Evolutionary conservation across 2,797 vertebrate genomes (phyloP), one percentile per base, ranked within the genome.

Genomic region (Rhodeus uyekii): DNA sequence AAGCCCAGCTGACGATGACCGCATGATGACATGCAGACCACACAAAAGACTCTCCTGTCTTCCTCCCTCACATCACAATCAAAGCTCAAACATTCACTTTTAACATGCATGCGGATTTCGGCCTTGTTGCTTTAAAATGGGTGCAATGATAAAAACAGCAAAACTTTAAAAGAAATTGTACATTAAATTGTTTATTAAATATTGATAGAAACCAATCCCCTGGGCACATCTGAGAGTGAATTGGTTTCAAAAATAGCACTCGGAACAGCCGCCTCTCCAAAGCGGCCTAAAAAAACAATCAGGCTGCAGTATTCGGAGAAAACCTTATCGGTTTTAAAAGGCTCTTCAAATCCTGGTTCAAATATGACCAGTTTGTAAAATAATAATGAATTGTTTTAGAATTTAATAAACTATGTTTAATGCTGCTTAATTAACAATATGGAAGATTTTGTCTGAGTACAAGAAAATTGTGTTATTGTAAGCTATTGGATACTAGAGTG

Each of bases 1-100:
- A 83, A 83, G 78, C 64, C 63, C 86, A 87, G 86, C 86, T 85
- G 84, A 87, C 82, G 19, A 85, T 87, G 86, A 87, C 75, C 61
- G n/a, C 84, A 87, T 83, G 78, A 83, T 84, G 86, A 85, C 77
- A 87, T 53, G 77, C 42, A 80, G 34, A 46, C 61, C 9, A 77
- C 81, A 87, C 86, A 85, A 87, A 76, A 87, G 86, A 87, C 67
- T 42, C 78, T 61, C 83, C 81, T 87, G 86, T 87, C 13, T 71
- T 85, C 80, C 44, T 39, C 72, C 46, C 64, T 76, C 80, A 83
- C 79, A 81, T 76, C 75, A 81, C 68, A 46, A 65, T 72, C 78
- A 85, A 83, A 84, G 78, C 73, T 64, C 69, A 74, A 80, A 76
- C 69, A 73, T 67, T 76, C 76, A 74, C 24, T 55, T 75, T 73